phyloP scores from a whole-genome alignment of 2,113 vertebrate genomes.

The Gymnarchus niloticus region DNA sequence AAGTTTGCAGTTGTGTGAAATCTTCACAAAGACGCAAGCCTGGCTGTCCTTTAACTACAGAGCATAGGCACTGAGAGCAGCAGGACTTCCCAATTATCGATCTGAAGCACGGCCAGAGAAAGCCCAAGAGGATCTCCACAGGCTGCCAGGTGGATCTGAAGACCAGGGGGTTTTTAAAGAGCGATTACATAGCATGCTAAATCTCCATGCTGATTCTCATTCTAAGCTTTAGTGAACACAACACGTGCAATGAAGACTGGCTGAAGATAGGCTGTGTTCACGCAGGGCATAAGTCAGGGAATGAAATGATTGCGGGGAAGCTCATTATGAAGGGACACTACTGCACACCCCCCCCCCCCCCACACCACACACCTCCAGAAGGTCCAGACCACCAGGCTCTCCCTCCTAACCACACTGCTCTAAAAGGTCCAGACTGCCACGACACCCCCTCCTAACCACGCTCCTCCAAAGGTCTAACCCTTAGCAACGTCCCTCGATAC shows the following conservation, averaged over 20 bases:
- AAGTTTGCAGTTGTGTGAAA: not conserved
- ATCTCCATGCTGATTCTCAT: not conserved
- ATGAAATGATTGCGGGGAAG: too few relatives aligned
- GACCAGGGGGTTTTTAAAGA: too few relatives aligned
- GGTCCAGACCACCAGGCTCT: too few relatives aligned
- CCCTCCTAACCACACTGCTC: too few relatives aligned
- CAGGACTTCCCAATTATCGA: not conserved
- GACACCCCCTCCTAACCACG: not conserved
- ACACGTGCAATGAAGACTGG: not conserved
- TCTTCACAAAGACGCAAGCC: not conserved
- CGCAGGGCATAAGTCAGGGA: not conserved
- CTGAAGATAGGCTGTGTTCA: not conserved
- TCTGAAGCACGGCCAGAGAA: not conserved
- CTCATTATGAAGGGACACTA: not conserved
- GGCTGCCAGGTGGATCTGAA: too few relatives aligned
- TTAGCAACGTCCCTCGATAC: not conserved
- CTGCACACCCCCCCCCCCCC: too few relatives aligned
- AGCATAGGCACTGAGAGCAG: not conserved
- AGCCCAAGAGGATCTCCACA: not conserved
- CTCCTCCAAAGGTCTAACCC: not conserved
- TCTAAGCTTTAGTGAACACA: not conserved
- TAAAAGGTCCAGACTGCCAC: too few relatives aligned
- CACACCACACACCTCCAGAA: too few relatives aligned
- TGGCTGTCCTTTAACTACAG: conserved; percentile 7
- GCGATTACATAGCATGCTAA: too few relatives aligned